These are phyloP conservation scores for Drosophila mimetica DNA, from an alignment of 2,888 invertebrate species.

Conservation along the genomic window DNA sequence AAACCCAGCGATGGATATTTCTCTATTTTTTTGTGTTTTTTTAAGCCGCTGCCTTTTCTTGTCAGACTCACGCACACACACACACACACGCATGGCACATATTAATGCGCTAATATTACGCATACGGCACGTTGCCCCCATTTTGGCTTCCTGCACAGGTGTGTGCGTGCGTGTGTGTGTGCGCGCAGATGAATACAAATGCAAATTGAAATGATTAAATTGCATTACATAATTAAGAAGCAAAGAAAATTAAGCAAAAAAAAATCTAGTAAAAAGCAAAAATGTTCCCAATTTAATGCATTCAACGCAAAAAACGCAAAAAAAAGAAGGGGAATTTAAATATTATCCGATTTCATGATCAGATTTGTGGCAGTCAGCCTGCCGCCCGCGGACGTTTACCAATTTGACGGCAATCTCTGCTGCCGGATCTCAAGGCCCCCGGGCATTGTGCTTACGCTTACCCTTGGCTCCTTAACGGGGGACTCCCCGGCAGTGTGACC, in stretches of 20 bases:
- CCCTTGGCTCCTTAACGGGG: not conserved
- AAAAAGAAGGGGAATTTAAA: slow-evolving; percentile 11
- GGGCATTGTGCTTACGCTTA: too few relatives aligned
- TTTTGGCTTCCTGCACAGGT: slow-evolving; percentile 33
- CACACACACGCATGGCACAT: slow-evolving; percentile 30
- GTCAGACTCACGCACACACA: slow-evolving; percentile 49
- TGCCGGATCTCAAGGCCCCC: slow-evolving; percentile 1
- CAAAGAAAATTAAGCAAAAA: not conserved
- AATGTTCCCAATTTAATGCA: slow-evolving; percentile 15
- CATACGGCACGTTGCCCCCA: slow-evolving; percentile 41
- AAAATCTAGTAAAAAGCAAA: not conserved
- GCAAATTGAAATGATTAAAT: slow-evolving; percentile 50
- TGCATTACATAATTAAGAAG: slow-evolving; percentile 50
- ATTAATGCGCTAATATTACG: slow-evolving; percentile 45
- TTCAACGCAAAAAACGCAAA: slow-evolving; percentile 20
- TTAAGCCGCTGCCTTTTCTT: slow-evolving; percentile 70
- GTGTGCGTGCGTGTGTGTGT: too few relatives aligned
- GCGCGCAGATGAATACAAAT: slow-evolving; percentile 42
- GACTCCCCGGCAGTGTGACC: slow-evolving; percentile 9
- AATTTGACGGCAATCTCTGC: slow-evolving; percentile 29
- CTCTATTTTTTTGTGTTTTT: slow-evolving; percentile 5
- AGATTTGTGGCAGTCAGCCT: slow-evolving; percentile 22
- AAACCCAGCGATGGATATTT: slow-evolving; percentile 30
- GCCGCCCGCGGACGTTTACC: slow-evolving; percentile 17
- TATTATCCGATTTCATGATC: slow-evolving; percentile 33